Conservation (phyloP, 1,140 invertebrate genomes). For the Mactra quadrangularis region DNA sequence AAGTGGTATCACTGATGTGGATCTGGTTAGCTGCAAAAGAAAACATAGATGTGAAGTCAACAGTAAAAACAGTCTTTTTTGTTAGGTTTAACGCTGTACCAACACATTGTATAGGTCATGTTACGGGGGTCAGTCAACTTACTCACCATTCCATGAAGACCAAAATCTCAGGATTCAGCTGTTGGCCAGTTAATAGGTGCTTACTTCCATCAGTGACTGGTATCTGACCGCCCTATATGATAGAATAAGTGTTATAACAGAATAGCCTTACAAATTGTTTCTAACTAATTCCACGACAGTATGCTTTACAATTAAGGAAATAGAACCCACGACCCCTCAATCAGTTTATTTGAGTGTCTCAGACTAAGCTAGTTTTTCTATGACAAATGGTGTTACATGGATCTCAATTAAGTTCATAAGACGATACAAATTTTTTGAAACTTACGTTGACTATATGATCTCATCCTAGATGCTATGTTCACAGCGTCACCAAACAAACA, state of each 20-base stretch:
- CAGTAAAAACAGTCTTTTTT: not conserved
- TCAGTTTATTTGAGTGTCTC: not conserved
- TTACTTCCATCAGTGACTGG: too few relatives aligned
- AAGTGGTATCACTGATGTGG: constrained; percentile 48
- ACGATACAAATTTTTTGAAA: not conserved
- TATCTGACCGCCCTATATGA: too few relatives aligned
- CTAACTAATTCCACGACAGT: not conserved
- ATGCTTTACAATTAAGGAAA: not conserved
- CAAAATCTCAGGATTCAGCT: not conserved
- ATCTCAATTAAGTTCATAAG: not conserved
- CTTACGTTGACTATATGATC: constrained; percentile 39
- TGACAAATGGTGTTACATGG: too few relatives aligned
- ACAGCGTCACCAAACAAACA: constrained; percentile 47
- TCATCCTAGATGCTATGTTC: constrained; percentile 42
- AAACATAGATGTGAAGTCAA: not conserved
- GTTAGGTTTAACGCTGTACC: not conserved
- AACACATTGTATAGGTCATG: too few relatives aligned
- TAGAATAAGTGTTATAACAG: too few relatives aligned
- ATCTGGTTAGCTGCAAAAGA: constrained; percentile 44
- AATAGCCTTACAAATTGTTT: too few relatives aligned
- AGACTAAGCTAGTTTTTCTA: not conserved
- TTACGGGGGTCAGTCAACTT: not conserved
- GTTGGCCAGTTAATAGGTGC: too few relatives aligned
- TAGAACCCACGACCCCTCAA: not conserved
- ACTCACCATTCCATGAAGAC: not conserved